Conservation (phyloP, 2,888 invertebrate genomes). For the Drosophila lacicola region DNA sequence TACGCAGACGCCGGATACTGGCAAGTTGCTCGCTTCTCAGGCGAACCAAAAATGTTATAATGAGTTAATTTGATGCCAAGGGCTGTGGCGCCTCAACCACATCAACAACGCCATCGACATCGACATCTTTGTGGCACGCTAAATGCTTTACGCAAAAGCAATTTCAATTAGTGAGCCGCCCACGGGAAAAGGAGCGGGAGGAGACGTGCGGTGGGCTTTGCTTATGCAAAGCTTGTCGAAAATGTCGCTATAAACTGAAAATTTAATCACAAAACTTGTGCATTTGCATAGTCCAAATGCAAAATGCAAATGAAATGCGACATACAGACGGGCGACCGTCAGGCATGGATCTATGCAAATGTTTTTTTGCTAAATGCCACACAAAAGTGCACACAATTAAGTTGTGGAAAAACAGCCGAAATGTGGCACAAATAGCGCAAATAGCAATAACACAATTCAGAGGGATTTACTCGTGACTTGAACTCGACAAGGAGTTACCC, state of each 20-base stretch:
- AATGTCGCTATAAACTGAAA: conserved; percentile 62
- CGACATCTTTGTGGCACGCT: conserved; percentile 65
- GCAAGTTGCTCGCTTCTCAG: conserved; percentile 32
- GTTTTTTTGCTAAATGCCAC: conserved; percentile 44
- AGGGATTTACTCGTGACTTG: too few species aligned
- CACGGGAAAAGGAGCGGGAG: too few species aligned
- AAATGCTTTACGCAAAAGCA: conserved; percentile 73
- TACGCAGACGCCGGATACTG: neutral
- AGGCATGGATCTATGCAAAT: conserved; percentile 43
- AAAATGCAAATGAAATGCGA: conserved; percentile 24
- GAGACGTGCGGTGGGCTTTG: too few species aligned
- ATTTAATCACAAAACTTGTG: conserved; percentile 64
- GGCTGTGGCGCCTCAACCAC: conserved; percentile 25
- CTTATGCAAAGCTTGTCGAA: conserved; percentile 55
- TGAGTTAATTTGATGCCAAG: conserved; percentile 73
- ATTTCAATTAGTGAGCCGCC: conserved; percentile 71
- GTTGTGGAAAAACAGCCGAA: conserved; percentile 52
- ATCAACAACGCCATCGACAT: conserved; percentile 14
- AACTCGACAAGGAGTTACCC: neutral
- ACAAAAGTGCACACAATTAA: conserved; percentile 63
- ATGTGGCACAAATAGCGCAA: conserved; percentile 34
- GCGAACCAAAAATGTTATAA: conserved; percentile 67
- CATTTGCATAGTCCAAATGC: conserved; percentile 53
- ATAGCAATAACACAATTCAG: conserved; percentile 1
- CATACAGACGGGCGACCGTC: conserved; percentile 3